Evolutionary conservation across 2,113 vertebrate species (phyloP).

Genomic region (Paradoxurus hermaphroditus): DNA sequence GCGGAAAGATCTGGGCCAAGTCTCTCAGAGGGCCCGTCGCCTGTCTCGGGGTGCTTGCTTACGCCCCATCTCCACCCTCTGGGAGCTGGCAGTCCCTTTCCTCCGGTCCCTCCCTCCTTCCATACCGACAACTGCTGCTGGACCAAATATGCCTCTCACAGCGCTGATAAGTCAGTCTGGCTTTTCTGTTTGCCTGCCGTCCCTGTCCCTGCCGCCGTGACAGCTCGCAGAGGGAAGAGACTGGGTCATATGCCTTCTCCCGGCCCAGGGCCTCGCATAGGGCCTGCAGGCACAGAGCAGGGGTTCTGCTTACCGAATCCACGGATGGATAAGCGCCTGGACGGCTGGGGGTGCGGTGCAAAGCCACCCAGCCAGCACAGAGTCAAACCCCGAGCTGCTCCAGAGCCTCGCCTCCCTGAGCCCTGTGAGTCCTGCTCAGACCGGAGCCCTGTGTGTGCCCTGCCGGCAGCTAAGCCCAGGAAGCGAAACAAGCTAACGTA

Average conservation of each 20-base stretch:
- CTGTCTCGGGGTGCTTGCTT: neutral
- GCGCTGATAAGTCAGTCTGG: conserved; percentile 16
- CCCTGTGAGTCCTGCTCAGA: neutral
- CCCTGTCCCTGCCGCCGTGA: neutral
- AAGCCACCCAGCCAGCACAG: neutral
- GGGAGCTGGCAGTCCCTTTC: neutral
- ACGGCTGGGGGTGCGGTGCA: neutral
- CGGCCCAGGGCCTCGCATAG: neutral
- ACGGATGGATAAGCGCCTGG: neutral
- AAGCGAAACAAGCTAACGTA: neutral
- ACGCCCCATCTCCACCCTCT: neutral
- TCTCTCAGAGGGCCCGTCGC: neutral
- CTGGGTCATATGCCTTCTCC: neutral
- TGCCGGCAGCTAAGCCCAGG: neutral
- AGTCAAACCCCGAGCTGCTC: neutral
- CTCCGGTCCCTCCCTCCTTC: neutral
- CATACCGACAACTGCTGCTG: neutral
- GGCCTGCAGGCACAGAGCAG: neutral
- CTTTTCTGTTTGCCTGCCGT: neutral
- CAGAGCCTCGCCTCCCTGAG: neutral
- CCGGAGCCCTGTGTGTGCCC: neutral
- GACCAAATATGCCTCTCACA: conserved; percentile 14
- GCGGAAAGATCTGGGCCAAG: neutral
- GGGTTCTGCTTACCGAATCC: neutral
- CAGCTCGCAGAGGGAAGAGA: neutral